phyloP scores from a whole-genome alignment of 2,797 vertebrate genomes.

The Mionectes olivaceus region DNA sequence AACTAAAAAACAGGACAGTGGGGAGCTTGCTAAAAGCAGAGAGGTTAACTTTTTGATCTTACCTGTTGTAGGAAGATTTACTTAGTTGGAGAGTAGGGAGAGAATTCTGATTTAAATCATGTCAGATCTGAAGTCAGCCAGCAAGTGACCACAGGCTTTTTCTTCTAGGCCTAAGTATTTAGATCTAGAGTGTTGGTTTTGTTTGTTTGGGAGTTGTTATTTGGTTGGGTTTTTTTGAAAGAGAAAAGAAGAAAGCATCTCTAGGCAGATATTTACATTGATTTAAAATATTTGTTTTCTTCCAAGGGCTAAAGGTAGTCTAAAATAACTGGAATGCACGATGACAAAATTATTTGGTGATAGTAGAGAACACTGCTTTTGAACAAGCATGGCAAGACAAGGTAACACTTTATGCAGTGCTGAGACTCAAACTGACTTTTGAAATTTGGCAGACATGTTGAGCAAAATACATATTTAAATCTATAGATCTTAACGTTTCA shows the following conservation, averaged over 20 bases:
- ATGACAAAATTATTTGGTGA: not conserved
- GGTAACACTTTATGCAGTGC: not conserved
- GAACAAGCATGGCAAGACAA: not conserved
- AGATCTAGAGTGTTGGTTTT: not conserved
- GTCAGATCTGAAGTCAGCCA: not conserved
- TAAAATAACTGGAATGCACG: not conserved
- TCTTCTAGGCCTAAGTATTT: not conserved
- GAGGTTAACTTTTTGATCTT: not conserved
- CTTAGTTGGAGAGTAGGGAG: not conserved
- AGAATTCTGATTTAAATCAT: not conserved
- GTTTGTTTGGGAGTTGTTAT: not conserved
- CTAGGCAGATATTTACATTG: not conserved
- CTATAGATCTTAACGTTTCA: not conserved
- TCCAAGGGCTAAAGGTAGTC: not conserved
- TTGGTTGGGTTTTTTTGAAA: not conserved
- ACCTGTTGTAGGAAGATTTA: not conserved
- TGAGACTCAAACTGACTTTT: not conserved
- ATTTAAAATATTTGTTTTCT: not conserved
- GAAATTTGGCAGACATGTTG: not conserved
- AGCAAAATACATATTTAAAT: not conserved
- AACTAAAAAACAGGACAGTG: not conserved
- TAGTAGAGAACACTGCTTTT: not conserved
- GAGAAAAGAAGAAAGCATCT: not conserved
- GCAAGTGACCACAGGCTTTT: not conserved
- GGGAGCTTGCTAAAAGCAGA: not conserved